Evolutionary conservation across 2,888 invertebrate species (phyloP), one percentile per base, ranked within the genome.

Genomic region (Aphidoletes aphidimyza): DNA sequence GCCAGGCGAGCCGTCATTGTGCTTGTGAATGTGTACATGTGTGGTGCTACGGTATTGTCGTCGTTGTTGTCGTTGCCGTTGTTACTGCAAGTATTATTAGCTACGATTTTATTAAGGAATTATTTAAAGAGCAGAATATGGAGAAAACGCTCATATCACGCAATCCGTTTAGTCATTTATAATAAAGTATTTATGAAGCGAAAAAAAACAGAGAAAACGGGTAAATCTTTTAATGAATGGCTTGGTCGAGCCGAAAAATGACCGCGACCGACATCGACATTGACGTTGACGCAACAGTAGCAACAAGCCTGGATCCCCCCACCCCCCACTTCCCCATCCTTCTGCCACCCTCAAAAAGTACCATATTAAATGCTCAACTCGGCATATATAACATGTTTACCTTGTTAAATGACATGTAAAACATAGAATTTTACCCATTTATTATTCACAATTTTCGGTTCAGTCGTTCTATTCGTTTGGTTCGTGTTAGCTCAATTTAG

Each of bases 81-180:
- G 22, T 30, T 14, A 30, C 30, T 34, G n/a, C 69, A 69, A 69
- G 69, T 30, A 69, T 69, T 69, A 69, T 69, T 69, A 30, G 69
- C 69, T 69, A 69, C 69, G 69, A 69, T 69, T 69, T 69, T 30
- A 69, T 69, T 69, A 69, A 69, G 14, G 69, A 69, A 69, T 69
- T 69, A 69, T 69, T n/a, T 69, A 69, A 69, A 69, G 30, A 69
- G 17, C 8, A 69, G 14, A 30, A 1, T 1, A 69, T 54, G 30
- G 2, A 34, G 30, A 69, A 34, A 69, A n/a, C 69, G 34, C 26
- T 69, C 17, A 69, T 69, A 30, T 69, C 69, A 69, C 69, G 69
- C 69, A 69, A 69, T 69, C 69, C 69, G 69, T 69, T 69, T 69
- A 69, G 69, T 69, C 69, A 69, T 69, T 69, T 69, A 69, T 69